Percentiles rank a stretch among this genome's conserved stretches.
Evolutionary conservation across 2,113 vertebrate species (phyloP).

Genomic region (Syrrhaptes paradoxus): DNA sequence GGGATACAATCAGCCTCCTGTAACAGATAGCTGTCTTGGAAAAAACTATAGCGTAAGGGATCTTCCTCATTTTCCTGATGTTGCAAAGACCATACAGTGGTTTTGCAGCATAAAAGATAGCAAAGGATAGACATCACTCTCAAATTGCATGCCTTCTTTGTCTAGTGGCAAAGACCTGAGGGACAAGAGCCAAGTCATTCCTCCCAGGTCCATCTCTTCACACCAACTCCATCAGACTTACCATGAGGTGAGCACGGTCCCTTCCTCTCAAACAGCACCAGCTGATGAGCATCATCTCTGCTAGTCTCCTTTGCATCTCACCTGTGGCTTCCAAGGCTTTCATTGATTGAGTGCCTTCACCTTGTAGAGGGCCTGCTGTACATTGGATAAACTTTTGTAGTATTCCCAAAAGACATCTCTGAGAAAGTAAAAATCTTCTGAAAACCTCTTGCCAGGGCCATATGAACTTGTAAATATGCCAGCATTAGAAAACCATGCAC

Average conservation of each 20-base stretch:
- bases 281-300: too few relatives aligned
- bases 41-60: accelerated
- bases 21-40: background rate
- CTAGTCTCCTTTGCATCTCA: background rate
- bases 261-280: background rate
- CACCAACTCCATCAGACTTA: background rate
- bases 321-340: background rate
- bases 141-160: background rate
- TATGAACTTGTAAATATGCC: background rate
- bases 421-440: background rate
- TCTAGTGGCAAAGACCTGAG: background rate
- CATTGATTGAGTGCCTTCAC: background rate
- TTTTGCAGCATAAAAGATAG: background rate
- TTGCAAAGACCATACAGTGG: background rate
- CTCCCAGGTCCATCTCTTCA: background rate
- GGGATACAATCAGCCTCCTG: background rate
- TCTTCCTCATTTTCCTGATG: background rate
- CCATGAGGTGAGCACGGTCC: accelerated
- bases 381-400: background rate
- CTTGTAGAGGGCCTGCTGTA: background rate
- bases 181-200: background rate
- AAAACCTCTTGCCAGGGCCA: background rate
- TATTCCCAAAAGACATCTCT: background rate
- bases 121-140: background rate
- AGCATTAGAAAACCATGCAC: background rate